Conservation (phyloP, 2,888 invertebrate genomes). For the Gari tellinella region DNA sequence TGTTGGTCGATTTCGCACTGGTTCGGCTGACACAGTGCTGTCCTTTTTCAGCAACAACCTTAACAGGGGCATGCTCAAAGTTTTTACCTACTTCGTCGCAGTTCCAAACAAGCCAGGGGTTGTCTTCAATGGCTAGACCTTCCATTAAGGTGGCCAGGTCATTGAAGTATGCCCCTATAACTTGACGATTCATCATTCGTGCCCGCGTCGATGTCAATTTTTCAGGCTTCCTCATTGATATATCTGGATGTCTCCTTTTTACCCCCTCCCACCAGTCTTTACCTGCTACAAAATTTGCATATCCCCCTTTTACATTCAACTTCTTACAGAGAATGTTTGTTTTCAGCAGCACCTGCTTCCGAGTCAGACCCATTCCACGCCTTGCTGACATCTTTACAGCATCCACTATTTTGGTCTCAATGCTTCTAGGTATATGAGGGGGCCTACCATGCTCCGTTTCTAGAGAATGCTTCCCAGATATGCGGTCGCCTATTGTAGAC, state of each 20-base stretch:
- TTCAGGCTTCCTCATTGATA: slow-evolving; percentile 11
- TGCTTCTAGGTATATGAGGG: slow-evolving; percentile 27
- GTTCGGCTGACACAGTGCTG: slow-evolving; percentile 26
- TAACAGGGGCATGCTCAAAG: slow-evolving; percentile 23
- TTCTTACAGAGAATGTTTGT: slow-evolving; percentile 13
- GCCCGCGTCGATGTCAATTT: slow-evolving; percentile 3
- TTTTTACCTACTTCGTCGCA: slow-evolving; percentile 24
- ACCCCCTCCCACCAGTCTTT: slow-evolving; percentile 17
- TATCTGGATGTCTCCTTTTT: slow-evolving; percentile 4
- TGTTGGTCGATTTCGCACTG: slow-evolving; percentile 15
- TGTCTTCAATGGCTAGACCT: slow-evolving; percentile 4
- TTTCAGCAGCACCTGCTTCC: slow-evolving; percentile 19
- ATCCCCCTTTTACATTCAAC: neutral
- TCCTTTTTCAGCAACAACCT: slow-evolving; percentile 5
- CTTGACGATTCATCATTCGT: slow-evolving; percentile 17
- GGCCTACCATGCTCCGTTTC: slow-evolving; percentile 18
- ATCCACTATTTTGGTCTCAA: slow-evolving; percentile 39
- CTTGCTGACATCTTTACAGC: slow-evolving; percentile 33
- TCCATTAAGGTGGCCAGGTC: slow-evolving; percentile 8
- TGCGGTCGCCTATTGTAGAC: slow-evolving; percentile 28
- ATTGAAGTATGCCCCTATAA: slow-evolving; percentile 21
- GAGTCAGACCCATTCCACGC: slow-evolving; percentile 41
- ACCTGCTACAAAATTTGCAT: slow-evolving; percentile 12
- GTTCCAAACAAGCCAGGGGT: slow-evolving; percentile 14
- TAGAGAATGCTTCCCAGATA: slow-evolving; percentile 20